These are phyloP conservation scores for Pitta sordida DNA, from an alignment of 2,113 vertebrate species.

Conservation along the genomic window DNA sequence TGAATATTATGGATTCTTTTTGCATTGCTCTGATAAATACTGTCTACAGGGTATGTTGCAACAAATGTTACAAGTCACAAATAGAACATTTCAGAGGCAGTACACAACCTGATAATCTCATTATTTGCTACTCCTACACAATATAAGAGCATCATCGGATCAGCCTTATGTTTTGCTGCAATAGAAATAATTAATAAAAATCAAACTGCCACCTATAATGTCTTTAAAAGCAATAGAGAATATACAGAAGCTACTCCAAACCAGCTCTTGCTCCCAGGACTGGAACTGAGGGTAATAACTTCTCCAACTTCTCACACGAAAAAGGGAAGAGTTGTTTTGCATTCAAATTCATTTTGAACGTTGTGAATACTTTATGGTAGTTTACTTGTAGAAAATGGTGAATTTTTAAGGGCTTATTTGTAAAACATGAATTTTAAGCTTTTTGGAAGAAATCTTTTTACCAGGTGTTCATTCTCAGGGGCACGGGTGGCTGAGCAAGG, in stretches of 20 bases:
- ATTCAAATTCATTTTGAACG: conserved; percentile 6
- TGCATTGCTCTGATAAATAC: conserved; percentile 11
- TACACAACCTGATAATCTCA: conserved; percentile 21
- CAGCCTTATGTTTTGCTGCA: conserved; percentile 46
- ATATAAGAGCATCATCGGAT: background rate
- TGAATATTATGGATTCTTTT: conserved; percentile 1
- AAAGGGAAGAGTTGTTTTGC: background rate
- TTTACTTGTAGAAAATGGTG: conserved; percentile 4
- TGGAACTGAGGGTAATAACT: background rate
- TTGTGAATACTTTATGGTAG: conserved; percentile 37
- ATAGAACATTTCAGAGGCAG: conserved; percentile 1
- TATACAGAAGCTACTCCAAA: background rate
- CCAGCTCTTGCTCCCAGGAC: background rate
- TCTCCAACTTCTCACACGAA: conserved; percentile 8
- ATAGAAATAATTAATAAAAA: conserved; percentile 64
- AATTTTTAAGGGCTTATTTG: conserved; percentile 43
- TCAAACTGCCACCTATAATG: conserved; percentile 41
- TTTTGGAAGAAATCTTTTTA: background rate
- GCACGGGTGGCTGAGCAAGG: background rate
- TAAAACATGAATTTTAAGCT: conserved; percentile 15
- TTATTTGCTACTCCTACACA: conserved; percentile 51
- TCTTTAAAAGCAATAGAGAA: conserved; percentile 40
- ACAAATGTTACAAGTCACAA: conserved; percentile 31
- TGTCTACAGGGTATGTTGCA: conserved; percentile 34
- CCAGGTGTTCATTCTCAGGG: background rate